phyloP scores from a whole-genome alignment of 2,888 invertebrate genomes.

The Autographa pulchrina region DNA sequence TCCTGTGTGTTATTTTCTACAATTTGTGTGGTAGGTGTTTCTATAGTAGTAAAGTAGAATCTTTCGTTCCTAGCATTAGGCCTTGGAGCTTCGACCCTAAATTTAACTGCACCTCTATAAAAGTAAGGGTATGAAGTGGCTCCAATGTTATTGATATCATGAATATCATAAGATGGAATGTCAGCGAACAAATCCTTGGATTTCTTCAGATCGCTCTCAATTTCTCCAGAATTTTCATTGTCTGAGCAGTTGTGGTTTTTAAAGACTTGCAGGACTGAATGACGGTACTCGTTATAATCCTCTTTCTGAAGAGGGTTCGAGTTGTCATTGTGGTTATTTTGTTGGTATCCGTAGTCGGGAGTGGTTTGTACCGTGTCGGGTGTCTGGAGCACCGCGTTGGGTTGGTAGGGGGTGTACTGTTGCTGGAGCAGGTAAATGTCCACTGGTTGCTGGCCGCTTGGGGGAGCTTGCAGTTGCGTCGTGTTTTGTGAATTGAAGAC shows the following conservation, averaged over 20 bases:
- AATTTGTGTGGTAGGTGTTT: slow-evolving; percentile 58
- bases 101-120: slow-evolving; percentile 73
- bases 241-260: slow-evolving; percentile 80
- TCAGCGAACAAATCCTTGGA: slow-evolving; percentile 68
- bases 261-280: slow-evolving; percentile 79
- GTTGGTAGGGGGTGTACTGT: slow-evolving; percentile 64
- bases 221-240: slow-evolving; percentile 59
- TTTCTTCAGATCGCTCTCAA: slow-evolving; percentile 66
- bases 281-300: slow-evolving; percentile 64
- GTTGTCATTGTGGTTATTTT: slow-evolving; percentile 22
- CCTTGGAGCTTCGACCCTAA: slow-evolving; percentile 73
- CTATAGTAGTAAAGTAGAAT: slow-evolving; percentile 72
- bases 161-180: slow-evolving; percentile 66
- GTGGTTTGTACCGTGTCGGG: slow-evolving; percentile 59
- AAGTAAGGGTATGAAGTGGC: slow-evolving; percentile 68
- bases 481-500: slow-evolving; percentile 31
- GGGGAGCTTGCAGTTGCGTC: slow-evolving; percentile 42
- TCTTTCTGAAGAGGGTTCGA: slow-evolving; percentile 72
- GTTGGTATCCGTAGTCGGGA: slow-evolving; percentile 52
- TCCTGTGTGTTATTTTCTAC: slow-evolving; percentile 67
- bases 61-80: slow-evolving; percentile 77
- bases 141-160: slow-evolving; percentile 77
- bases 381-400: slow-evolving; percentile 49
- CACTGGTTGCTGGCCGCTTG: slow-evolving; percentile 60
- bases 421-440: slow-evolving; percentile 78